phyloP scores from a whole-genome alignment of 2,888 invertebrate genomes.

The Dynastes hyllus region DNA sequence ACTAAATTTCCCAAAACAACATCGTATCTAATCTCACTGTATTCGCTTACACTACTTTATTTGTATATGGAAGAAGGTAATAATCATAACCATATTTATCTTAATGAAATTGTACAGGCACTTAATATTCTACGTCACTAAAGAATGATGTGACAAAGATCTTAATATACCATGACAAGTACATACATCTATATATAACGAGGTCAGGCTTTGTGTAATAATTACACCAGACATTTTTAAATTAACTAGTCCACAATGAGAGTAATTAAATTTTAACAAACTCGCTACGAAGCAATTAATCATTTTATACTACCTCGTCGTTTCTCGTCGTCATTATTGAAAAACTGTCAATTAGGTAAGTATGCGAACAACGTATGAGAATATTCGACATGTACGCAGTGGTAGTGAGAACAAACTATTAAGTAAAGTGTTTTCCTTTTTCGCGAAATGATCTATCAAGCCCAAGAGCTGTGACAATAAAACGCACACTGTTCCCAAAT shows the following conservation, averaged over 20 bases:
- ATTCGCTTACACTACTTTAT: too few relatives aligned
- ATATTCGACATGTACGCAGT: neutral
- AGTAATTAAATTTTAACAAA: conserved; percentile 9
- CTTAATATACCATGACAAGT: conserved; percentile 1
- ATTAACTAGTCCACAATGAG: conserved; percentile 8
- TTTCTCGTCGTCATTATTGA: neutral
- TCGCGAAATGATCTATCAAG: too few relatives aligned
- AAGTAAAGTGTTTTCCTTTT: too few relatives aligned
- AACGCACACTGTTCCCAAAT: too few relatives aligned
- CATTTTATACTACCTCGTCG: neutral
- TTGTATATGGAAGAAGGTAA: neutral
- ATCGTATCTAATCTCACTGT: too few relatives aligned
- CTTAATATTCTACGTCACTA: neutral
- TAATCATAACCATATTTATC: neutral
- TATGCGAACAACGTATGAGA: neutral
- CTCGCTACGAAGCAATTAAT: neutral
- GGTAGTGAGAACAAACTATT: too few relatives aligned
- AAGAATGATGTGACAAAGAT: conserved; percentile 10
- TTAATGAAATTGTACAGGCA: conserved; percentile 9
- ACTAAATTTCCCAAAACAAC: too few relatives aligned
- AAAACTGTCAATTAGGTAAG: neutral
- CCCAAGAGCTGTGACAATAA: too few relatives aligned
- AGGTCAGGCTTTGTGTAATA: conserved; percentile 5
- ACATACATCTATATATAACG: neutral
- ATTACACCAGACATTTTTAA: neutral